phyloP scores from a whole-genome alignment of 2,888 invertebrate species.

The Drosophila mayaguana region DNA sequence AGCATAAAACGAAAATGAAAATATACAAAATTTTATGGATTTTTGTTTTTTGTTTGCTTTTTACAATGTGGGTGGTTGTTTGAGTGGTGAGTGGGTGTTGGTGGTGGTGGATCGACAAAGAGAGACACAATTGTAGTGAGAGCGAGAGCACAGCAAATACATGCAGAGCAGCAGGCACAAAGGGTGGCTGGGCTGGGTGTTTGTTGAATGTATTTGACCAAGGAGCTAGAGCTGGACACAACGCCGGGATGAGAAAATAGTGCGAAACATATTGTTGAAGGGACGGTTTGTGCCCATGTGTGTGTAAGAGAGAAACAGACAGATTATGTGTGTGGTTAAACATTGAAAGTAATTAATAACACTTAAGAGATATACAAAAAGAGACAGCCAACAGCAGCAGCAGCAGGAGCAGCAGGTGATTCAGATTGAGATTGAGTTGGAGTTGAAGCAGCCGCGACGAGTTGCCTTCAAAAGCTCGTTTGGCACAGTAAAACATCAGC shows the following conservation, averaged over 20 bases:
- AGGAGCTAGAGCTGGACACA: conserved; percentile 44
- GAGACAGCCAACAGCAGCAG: conserved; percentile 47
- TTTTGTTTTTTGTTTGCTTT: conserved; percentile 56
- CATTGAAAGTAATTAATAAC: conserved; percentile 66
- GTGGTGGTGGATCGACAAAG: conserved; percentile 46
- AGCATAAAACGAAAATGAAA: conserved; percentile 73
- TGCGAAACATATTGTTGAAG: conserved; percentile 15
- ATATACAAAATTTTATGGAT: conserved; percentile 55
- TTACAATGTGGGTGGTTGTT: conserved; percentile 50
- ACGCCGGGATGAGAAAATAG: conserved; percentile 35
- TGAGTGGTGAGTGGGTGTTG: conserved; percentile 33
- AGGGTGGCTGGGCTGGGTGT: conserved; percentile 27
- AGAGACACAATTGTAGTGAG: conserved; percentile 17
- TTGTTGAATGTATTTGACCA: conserved; percentile 27
- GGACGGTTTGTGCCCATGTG: conserved; percentile 43
- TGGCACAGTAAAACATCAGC: conserved; percentile 34
- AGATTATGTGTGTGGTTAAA: conserved; percentile 53
- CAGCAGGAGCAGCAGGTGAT: conserved; percentile 24
- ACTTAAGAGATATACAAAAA: conserved; percentile 43
- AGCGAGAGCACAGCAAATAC: conserved; percentile 50
- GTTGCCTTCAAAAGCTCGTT: conserved; percentile 28
- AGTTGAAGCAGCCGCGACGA: conserved; percentile 28
- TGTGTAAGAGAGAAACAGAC: neutral
- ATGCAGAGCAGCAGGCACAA: conserved; percentile 53
- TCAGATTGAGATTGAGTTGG: conserved; percentile 8